Conservation (phyloP, 1,140 invertebrate genomes). For the Ooceraea biroi region DNA sequence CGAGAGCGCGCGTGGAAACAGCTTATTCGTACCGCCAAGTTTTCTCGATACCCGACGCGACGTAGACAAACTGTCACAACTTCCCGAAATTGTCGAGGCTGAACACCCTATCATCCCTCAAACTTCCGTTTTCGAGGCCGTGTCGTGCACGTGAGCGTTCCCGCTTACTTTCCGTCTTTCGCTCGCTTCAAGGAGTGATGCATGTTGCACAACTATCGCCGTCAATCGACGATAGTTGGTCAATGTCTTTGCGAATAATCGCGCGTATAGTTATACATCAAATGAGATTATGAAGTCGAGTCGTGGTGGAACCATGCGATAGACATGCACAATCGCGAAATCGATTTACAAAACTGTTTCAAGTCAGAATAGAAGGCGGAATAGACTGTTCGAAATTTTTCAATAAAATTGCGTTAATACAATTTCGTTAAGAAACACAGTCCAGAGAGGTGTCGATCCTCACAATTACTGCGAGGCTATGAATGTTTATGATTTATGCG, state of each 20-base stretch:
- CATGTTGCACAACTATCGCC: background rate
- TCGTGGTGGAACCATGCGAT: too few relatives aligned
- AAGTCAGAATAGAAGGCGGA: too few relatives aligned
- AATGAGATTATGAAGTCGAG: too few relatives aligned
- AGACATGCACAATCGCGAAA: too few relatives aligned
- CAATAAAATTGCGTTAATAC: too few relatives aligned
- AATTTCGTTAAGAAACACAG: too few relatives aligned
- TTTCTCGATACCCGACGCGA: constrained; percentile 65
- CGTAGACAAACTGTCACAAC: constrained; percentile 75
- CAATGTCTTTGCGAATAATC: background rate
- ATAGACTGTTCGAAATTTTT: too few relatives aligned
- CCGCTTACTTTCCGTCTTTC: constrained; percentile 36
- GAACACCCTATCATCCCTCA: constrained; percentile 70
- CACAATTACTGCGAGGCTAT: constrained; percentile 6
- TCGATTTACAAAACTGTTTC: too few relatives aligned
- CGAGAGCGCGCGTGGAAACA: constrained; percentile 60
- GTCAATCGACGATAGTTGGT: constrained; percentile 1
- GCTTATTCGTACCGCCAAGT: constrained; percentile 73
- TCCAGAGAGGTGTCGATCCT: background rate
- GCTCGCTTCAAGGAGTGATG: constrained; percentile 23
- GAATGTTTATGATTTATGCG: constrained; percentile 7
- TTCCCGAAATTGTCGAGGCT: constrained; percentile 74
- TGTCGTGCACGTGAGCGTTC: constrained; percentile 29
- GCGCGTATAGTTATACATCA: background rate
- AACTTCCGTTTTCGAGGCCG: constrained; percentile 66